Percentiles rank a stretch among this genome's conserved stretches.
phyloP scores from a whole-genome alignment of 1,140 invertebrate genomes.

The Pogonomyrmex barbatus region DNA sequence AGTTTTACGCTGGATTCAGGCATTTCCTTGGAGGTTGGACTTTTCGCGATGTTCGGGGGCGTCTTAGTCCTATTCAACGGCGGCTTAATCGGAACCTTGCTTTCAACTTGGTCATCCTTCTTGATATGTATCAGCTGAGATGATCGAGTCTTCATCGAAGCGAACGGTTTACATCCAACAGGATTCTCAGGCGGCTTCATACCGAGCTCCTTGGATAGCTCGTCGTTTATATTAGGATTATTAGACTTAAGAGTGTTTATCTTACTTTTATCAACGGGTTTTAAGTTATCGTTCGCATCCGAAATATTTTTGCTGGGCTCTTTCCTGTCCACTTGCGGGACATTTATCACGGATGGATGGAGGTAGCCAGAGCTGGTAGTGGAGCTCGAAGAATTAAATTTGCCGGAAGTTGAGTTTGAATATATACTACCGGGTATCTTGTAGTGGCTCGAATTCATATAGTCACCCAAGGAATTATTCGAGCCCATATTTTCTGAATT shows the following conservation, averaged over 20 bases:
- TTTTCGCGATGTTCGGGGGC: conserved; percentile 75
- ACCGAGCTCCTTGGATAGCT: conserved; percentile 76
- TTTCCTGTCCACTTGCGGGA: conserved; percentile 63
- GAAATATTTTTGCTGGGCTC: conserved; percentile 2
- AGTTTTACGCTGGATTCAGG: conserved; percentile 58
- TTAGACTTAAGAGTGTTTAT: conserved; percentile 50
- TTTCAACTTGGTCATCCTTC: conserved; percentile 61
- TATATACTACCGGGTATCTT: conserved; percentile 88
- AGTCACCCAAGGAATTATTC: conserved; percentile 81
- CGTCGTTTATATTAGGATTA: conserved; percentile 76
- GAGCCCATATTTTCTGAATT: conserved; percentile 72
- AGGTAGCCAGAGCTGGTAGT: conserved; percentile 91
- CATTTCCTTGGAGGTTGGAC: conserved; percentile 45
- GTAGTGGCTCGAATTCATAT: conserved; percentile 87
- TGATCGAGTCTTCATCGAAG: conserved; percentile 19
- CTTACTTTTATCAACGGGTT: conserved; percentile 36
- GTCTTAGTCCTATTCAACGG: conserved; percentile 80
- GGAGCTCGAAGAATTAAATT: conserved; percentile 86
- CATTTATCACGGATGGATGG: conserved; percentile 89
- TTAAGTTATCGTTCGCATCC: conserved; percentile 36
- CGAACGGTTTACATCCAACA: conserved; percentile 41
- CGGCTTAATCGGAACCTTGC: conserved; percentile 66
- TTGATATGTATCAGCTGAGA: conserved; percentile 55
- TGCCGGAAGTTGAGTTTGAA: conserved; percentile 86
- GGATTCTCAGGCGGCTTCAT: conserved; percentile 66